These are phyloP conservation scores for Coryphaenoides rupestris DNA, from an alignment of 2,113 vertebrate species.

Conservation along the genomic window DNA sequence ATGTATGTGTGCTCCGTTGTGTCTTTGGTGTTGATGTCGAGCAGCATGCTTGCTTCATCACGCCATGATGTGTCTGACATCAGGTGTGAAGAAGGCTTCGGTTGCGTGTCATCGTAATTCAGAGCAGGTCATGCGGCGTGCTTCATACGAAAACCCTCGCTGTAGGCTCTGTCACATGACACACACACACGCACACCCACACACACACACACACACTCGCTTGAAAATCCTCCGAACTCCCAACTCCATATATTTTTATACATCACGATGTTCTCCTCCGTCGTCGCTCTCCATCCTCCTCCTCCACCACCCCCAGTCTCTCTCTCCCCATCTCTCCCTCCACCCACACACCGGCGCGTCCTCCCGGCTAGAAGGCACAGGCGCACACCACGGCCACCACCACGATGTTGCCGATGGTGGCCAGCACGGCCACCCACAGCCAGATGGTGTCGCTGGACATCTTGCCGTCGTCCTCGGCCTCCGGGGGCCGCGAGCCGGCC, in stretches of 20 bases:
- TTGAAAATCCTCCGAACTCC: neutral
- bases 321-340: conserved; percentile 26
- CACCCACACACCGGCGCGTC: neutral
- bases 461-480: conserved; percentile 73
- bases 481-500: conserved; percentile 53
- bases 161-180: conserved; percentile 7
- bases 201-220: neutral
- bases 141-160: neutral
- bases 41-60: no score
- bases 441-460: conserved; percentile 75
- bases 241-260: neutral
- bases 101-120: no score
- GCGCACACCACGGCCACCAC: conserved; percentile 79
- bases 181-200: conserved; percentile 6
- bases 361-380: conserved; percentile 76
- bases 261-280: no score
- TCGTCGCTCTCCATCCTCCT: no score
- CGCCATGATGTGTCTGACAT: no score
- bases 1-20: no score
- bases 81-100: no score
- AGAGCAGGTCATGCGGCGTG: neutral
- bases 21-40: no score
- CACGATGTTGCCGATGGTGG: conserved; percentile 79
- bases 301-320: conserved; percentile 1
- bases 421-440: conserved; percentile 79